phyloP scores from a whole-genome alignment of 2,113 vertebrate genomes.

The Toxostoma redivivum region DNA sequence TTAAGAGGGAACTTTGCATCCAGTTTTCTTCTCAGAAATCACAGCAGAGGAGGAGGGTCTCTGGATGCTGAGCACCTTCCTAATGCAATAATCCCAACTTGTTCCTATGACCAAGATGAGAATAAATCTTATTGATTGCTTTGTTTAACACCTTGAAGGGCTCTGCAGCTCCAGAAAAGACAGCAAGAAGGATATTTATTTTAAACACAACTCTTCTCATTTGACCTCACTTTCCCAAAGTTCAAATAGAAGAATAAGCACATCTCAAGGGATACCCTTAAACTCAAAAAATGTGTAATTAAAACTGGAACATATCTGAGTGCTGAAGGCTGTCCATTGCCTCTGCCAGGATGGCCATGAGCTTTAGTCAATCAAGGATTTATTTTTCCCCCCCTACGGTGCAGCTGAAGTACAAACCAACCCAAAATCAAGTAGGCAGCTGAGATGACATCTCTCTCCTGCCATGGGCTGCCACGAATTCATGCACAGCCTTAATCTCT shows the following conservation, averaged over 20 bases:
- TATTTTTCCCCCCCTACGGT: neutral
- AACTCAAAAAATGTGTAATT: neutral
- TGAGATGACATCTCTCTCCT: neutral
- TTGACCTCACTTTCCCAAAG: neutral
- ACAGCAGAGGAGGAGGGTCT: neutral
- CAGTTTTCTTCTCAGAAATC: neutral
- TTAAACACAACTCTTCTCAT: neutral
- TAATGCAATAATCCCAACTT: neutral
- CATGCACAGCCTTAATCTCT: neutral
- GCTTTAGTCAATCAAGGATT: neutral
- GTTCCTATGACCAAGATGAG: neutral
- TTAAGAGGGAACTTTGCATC: conserved; percentile 3
- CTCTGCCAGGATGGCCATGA: neutral
- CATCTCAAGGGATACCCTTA: neutral
- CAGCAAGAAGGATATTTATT: neutral
- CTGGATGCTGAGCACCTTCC: neutral
- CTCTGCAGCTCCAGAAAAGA: neutral
- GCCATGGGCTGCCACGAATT: neutral
- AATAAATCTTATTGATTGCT: neutral
- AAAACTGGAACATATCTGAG: neutral
- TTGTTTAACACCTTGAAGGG: neutral
- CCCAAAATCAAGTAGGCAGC: neutral
- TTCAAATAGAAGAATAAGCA: neutral
- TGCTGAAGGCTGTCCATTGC: neutral
- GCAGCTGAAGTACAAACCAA: neutral